Percentiles rank a stretch among this genome's conserved stretches.
Conservation (phyloP, 2,888 invertebrate species). For the Lasioglossum zephyrum region DNA sequence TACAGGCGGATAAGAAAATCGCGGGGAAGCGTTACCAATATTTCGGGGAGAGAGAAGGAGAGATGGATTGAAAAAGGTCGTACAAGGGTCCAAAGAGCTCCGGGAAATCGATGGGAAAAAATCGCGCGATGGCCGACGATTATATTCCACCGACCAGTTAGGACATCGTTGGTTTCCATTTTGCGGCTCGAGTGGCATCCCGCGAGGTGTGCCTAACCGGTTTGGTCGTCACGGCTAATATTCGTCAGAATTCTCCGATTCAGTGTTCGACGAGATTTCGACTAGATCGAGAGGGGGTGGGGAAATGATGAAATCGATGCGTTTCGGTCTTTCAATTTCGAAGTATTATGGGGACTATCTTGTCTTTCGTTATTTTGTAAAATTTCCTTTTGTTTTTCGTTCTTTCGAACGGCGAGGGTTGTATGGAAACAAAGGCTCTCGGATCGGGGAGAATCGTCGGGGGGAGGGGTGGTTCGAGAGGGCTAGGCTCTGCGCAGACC, state of each 20-base stretch:
- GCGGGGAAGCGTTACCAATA: background rate
- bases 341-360: slow-evolving; percentile 5
- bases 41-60: background rate
- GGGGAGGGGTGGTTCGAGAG: slow-evolving; percentile 20
- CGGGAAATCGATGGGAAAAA: slow-evolving; percentile 54
- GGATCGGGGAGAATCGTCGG: slow-evolving; percentile 35
- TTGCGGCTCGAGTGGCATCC: slow-evolving; percentile 60
- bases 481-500: slow-evolving; percentile 74
- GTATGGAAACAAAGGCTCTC: slow-evolving; percentile 9
- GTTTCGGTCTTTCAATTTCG: slow-evolving; percentile 9
- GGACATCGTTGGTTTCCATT: slow-evolving; percentile 51
- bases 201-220: slow-evolving; percentile 40
- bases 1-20: background rate
- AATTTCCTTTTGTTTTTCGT: background rate
- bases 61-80: slow-evolving; percentile 41
- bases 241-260: slow-evolving; percentile 12
- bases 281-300: background rate
- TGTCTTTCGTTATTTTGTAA: slow-evolving; percentile 4
- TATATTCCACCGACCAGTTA: slow-evolving; percentile 37
- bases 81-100: slow-evolving; percentile 62
- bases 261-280: background rate
- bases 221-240: background rate
- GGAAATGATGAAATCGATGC: background rate
- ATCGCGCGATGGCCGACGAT: slow-evolving; percentile 37
- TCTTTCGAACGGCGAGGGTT: background rate